Percentiles rank a stretch among this genome's conserved stretches.
Evolutionary conservation across 2,888 invertebrate genomes (phyloP).

Genomic region (Lissocephala sabroskyi): DNA sequence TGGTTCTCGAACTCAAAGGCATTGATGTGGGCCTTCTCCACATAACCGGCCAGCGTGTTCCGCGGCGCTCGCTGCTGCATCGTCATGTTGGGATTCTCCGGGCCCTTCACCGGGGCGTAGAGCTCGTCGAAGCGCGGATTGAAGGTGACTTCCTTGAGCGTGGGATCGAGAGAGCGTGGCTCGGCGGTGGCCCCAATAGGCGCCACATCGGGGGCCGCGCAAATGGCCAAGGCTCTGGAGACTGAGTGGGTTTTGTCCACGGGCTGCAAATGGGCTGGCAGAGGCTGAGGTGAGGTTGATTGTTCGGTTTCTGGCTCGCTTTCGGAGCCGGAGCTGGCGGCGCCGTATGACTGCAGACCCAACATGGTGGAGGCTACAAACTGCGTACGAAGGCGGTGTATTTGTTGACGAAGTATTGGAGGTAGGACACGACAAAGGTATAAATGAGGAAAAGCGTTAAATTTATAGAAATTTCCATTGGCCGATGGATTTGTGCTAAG

Average conservation of each 20-base stretch:
- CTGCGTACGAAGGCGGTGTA: conserved; percentile 43
- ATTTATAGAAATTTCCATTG: conserved; percentile 55
- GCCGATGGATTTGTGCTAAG: no score
- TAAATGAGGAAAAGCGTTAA: conserved; percentile 48
- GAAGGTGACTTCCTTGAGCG: conserved; percentile 85
- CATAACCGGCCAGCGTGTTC: conserved; percentile 94
- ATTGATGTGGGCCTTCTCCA: conserved; percentile 95
- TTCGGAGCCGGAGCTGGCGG: conserved; percentile 80
- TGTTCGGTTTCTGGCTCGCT: conserved; percentile 75
- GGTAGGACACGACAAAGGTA: conserved; percentile 40
- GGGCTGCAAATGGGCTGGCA: conserved; percentile 75
- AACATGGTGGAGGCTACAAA: conserved; percentile 75
- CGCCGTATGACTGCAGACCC: conserved; percentile 82
- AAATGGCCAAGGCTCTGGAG: conserved; percentile 79
- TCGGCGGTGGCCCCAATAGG: conserved; percentile 84
- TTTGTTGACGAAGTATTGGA: conserved; percentile 52
- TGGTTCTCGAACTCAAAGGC: conserved; percentile 99
- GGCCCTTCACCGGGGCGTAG: conserved; percentile 92
- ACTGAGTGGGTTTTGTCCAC: conserved; percentile 75
- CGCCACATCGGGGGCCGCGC: conserved; percentile 87
- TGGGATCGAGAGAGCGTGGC: conserved; percentile 82
- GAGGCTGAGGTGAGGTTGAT: conserved; percentile 74
- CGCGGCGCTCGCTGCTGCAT: conserved; percentile 89
- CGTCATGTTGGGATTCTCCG: conserved; percentile 93
- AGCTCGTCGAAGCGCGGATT: conserved; percentile 97